phyloP scores from a whole-genome alignment of 2,797 vertebrate species.

The Neosilurus hyrtlii region DNA sequence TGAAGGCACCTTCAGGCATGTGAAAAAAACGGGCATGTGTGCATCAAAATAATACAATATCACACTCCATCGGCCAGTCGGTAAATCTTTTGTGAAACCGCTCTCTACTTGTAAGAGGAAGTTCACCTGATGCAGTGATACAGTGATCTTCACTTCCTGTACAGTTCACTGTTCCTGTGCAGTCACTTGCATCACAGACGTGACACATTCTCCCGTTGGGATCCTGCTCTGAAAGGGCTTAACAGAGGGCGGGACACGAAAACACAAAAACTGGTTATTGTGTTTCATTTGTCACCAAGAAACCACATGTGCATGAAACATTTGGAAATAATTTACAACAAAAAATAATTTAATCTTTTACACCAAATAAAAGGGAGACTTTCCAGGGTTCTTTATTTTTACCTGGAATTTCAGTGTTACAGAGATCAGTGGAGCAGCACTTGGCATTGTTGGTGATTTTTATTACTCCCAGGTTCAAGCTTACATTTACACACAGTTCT shows the following conservation, averaged over 20 bases:
- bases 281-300: neutral
- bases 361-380: too few species aligned
- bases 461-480: neutral
- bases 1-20: too few species aligned
- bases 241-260: neutral
- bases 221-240: neutral
- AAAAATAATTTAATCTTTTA: too few species aligned
- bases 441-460: neutral
- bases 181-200: neutral
- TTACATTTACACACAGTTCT: neutral
- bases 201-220: neutral
- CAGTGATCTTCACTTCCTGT: conserved; percentile 13
- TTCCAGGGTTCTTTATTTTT: neutral
- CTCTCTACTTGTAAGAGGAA: too few species aligned
- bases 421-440: conserved; percentile 11
- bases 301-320: too few species aligned
- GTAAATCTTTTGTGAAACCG: too few species aligned
- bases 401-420: conserved; percentile 14
- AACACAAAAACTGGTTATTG: neutral
- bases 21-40: too few species aligned
- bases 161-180: neutral
- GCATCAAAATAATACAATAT: too few species aligned
- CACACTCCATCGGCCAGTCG: too few species aligned
- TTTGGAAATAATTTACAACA: too few species aligned
- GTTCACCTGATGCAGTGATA: neutral